Evolutionary conservation across 2,113 vertebrate species (phyloP).

Genomic region (Ifrita kowaldi): DNA sequence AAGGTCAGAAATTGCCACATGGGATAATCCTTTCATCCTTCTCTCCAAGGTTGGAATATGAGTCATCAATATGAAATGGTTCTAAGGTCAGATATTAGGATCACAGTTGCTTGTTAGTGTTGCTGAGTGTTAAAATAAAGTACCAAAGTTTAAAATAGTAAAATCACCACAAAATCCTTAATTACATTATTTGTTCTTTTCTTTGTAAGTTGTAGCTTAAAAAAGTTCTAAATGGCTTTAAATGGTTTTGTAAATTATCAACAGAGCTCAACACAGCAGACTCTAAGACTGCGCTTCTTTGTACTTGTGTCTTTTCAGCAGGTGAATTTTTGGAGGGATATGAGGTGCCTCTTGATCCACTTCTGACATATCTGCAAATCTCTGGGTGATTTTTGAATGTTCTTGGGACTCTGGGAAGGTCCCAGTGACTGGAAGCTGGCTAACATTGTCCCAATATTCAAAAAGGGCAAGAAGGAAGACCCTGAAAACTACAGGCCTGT

Average conservation of each 20-base stretch:
- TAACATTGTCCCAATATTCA: not conserved
- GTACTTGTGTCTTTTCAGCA: accelerated
- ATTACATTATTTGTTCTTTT: not conserved
- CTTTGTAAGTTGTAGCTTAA: not conserved
- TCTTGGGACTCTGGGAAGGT: not conserved
- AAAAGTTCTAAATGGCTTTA: not conserved
- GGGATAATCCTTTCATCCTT: not conserved
- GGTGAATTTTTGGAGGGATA: not conserved
- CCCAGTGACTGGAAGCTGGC: not conserved
- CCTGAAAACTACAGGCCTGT: not conserved
- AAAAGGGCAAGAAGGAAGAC: not conserved
- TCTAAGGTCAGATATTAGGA: not conserved
- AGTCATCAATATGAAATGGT: accelerated
- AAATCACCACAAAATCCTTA: not conserved
- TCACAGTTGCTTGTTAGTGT: not conserved
- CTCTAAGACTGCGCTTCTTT: not conserved
- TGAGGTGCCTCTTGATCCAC: not conserved
- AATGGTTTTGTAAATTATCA: not conserved
- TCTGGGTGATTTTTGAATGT: not conserved
- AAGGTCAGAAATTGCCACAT: not conserved
- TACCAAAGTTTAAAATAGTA: constrained; percentile 24
- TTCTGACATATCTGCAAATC: not conserved
- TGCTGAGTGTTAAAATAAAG: not conserved
- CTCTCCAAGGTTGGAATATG: not conserved
- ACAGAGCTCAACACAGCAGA: not conserved